Base-by-base conservation (phyloP, 2,888 invertebrate species). In the Hipparchia semele region DNA sequence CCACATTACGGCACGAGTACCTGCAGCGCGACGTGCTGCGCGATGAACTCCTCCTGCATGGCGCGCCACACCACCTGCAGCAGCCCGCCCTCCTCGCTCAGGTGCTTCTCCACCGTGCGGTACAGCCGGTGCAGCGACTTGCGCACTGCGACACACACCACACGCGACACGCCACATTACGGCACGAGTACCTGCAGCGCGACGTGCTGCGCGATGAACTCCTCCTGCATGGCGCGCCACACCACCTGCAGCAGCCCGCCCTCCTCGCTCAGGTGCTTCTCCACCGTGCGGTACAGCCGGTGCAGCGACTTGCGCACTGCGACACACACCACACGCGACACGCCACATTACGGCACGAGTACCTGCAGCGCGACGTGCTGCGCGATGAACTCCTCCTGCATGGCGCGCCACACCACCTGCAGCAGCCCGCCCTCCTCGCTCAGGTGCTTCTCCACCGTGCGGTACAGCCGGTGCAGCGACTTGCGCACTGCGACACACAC, bases 141-240 rank as follows among this genome's bases (percentile, higher is more conserved):
- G 46, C 46, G 46, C 46, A 46, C 46, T 46, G 46, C 46, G 46
- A 46, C 46, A 46, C 23, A 23, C 23, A 23, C 23, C 23, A 23
- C 23, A 23, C 23, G 3, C 53, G 2, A 10, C 53, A 53, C 46
- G 10, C 10, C 53, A 9, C 53, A 4, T 2, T 6, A 46, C 46
- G 5, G 5, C 5, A 46, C 46, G 5, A 4, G 4, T 6, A 97
- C 97, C 92, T 99, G 98, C 80, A 99, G 96, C 81, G 97, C 88
- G 70, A 85, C 87, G 91, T 99, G 98, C 89, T 99, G 99, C 80
- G 97, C 96, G 81, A 99, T 97, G 91, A 99, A 99, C 94, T 99
- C 99, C 89, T 99, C 98, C 94, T 99, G 99, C 99, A 99, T 99
- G 82, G 99, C 98, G 86, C 98, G 96, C 99, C 99, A 99, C 73